These are phyloP conservation scores for Ptychodera flava DNA, from an alignment of 35 echinoderm and acorn worm species.

Conservation along the genomic window DNA sequence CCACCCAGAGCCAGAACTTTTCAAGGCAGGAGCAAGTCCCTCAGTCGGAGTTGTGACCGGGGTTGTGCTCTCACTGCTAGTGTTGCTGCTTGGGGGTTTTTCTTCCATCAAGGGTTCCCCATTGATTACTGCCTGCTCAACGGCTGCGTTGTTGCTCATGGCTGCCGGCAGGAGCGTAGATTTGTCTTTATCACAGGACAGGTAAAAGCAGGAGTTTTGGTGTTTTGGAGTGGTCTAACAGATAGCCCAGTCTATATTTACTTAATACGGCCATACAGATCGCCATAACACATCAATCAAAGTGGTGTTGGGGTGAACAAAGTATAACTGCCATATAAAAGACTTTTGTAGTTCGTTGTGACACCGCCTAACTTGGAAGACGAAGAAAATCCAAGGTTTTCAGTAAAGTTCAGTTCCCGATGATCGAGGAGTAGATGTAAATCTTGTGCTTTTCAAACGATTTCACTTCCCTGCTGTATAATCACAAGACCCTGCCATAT, in stretches of 20 bases:
- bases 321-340: too few relatives aligned
- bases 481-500: too few relatives aligned
- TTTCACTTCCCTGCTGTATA: too few relatives aligned
- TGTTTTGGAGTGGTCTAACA: not conserved
- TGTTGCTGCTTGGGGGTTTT: not conserved
- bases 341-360: too few relatives aligned
- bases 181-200: too few relatives aligned
- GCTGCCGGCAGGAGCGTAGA: too few relatives aligned
- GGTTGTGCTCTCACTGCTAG: not conserved
- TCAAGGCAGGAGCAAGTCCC: not conserved
- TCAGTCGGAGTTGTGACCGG: not conserved
- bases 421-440: not conserved
- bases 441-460: not conserved
- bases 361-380: not conserved
- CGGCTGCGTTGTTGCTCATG: not conserved
- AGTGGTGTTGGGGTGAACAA: not conserved
- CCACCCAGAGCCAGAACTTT: not conserved
- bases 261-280: not conserved
- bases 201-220: not conserved
- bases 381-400: not conserved
- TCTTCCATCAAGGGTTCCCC: not conserved
- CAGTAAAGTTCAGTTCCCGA: not conserved
- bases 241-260: not conserved
- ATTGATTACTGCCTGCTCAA: not conserved
- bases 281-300: not conserved